Percentiles rank a stretch among this genome's conserved stretches.
phyloP scores from a whole-genome alignment of 2,113 vertebrate species.

The Leucopsar rothschildi region DNA sequence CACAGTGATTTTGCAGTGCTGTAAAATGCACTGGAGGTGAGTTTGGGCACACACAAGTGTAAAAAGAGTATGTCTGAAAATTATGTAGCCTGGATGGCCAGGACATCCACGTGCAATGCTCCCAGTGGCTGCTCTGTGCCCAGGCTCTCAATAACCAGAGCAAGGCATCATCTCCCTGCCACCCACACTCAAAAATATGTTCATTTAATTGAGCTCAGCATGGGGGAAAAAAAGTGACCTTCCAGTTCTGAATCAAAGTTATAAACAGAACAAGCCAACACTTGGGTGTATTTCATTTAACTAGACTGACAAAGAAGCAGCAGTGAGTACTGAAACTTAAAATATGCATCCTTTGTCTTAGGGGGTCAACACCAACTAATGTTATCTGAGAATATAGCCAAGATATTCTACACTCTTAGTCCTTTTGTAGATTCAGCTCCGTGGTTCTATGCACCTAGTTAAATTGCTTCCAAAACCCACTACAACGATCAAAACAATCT shows the following conservation, averaged over 20 bases:
- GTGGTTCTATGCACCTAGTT: background rate
- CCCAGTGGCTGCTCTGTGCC: accelerated
- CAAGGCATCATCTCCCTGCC: background rate
- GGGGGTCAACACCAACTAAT: background rate
- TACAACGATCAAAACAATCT: conserved; percentile 4
- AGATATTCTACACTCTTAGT: background rate
- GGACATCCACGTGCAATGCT: accelerated
- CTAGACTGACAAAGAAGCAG: background rate
- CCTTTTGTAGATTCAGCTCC: background rate
- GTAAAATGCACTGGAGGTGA: background rate
- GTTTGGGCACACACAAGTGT: background rate
- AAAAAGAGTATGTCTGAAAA: background rate
- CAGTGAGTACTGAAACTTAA: background rate
- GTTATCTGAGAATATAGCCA: background rate
- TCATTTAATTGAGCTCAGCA: background rate
- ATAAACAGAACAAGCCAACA: background rate
- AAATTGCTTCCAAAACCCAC: background rate
- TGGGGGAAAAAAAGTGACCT: background rate
- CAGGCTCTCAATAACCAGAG: background rate
- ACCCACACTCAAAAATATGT: background rate
- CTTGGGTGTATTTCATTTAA: background rate
- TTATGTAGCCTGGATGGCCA: background rate
- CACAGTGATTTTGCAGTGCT: background rate
- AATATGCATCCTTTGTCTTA: background rate
- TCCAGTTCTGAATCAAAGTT: background rate